phyloP scores from a whole-genome alignment of 2,888 invertebrate species.

The Calliscelio sp. region DNA sequence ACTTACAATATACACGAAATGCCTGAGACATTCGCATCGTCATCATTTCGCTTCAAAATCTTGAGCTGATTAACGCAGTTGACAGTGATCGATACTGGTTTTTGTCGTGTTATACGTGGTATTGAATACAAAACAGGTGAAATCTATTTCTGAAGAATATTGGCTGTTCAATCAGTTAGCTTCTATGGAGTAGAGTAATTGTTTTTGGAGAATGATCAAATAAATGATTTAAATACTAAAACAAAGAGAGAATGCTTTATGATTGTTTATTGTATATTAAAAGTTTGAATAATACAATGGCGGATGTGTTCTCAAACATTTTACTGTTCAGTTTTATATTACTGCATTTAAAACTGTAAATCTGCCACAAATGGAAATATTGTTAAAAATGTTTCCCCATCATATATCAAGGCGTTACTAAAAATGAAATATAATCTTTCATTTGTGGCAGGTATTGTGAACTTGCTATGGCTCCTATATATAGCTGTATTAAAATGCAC shows the following conservation, averaged over 20 bases:
- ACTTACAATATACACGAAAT: slow-evolving; percentile 14
- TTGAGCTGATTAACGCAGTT: neutral
- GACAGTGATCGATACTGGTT: neutral
- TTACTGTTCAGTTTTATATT: neutral
- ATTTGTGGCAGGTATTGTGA: slow-evolving; percentile 41
- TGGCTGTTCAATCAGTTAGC: too few relatives aligned
- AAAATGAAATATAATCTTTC: slow-evolving; percentile 38
- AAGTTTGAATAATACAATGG: too few relatives aligned
- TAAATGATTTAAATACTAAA: too few relatives aligned
- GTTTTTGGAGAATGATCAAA: too few relatives aligned
- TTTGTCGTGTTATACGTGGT: too few relatives aligned
- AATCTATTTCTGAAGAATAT: too few relatives aligned
- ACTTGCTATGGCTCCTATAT: slow-evolving; percentile 19
- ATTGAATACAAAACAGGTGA: too few relatives aligned
- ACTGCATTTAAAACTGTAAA: neutral
- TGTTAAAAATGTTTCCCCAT: slow-evolving; percentile 21
- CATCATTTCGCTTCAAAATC: neutral
- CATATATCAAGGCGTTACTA: slow-evolving; percentile 19
- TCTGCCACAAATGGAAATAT: slow-evolving; percentile 2
- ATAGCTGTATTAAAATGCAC: slow-evolving; percentile 13
- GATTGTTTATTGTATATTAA: too few relatives aligned
- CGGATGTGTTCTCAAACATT: neutral
- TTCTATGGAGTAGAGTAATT: too few relatives aligned
- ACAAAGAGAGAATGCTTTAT: too few relatives aligned
- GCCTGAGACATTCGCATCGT: neutral